These are phyloP conservation scores for Protonibea diacanthus DNA, from an alignment of 2,797 vertebrate genomes.

Conservation along the genomic window DNA sequence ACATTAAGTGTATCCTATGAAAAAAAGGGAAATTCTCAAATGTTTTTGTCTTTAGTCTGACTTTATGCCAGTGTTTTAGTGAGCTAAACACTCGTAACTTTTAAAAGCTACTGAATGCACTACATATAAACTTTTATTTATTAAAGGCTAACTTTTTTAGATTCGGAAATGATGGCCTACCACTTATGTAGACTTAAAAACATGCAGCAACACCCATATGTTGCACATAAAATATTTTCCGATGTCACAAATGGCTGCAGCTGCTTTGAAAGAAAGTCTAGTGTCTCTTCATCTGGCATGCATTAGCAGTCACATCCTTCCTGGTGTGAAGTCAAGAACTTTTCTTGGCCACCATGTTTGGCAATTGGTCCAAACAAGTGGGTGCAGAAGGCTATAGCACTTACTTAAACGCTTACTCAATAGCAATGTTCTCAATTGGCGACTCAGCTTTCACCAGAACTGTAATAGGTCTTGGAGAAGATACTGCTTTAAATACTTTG, in stretches of 20 bases:
- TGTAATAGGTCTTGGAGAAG: conserved; percentile 57
- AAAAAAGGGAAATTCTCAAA: conserved; percentile 39
- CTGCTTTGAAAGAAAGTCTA: conserved; percentile 55
- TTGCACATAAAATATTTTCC: conserved; percentile 45
- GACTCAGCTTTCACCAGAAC: conserved; percentile 56
- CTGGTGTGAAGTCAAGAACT: conserved; percentile 59
- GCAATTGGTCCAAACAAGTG: conserved; percentile 63
- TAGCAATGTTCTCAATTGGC: conserved; percentile 46
- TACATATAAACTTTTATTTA: conserved; percentile 5
- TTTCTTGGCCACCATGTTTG: conserved; percentile 68
- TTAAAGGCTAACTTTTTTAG: conserved; percentile 17
- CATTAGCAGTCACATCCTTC: conserved; percentile 76
- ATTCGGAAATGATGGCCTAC: conserved; percentile 9
- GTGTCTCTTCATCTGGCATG: conserved; percentile 74
- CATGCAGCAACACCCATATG: conserved; percentile 23
- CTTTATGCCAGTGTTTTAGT: background rate
- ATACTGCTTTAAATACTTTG: conserved; percentile 60
- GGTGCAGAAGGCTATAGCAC: conserved; percentile 49
- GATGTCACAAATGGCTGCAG: conserved; percentile 59
- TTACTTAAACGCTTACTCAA: conserved; percentile 58
- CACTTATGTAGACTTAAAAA: conserved; percentile 32
- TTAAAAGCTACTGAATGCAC: conserved; percentile 18
- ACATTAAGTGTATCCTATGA: conserved; percentile 2
- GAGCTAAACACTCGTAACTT: background rate
- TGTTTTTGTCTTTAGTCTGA: conserved; percentile 17